phyloP scores from a whole-genome alignment of 2,888 invertebrate genomes.

The Idaea biselata region DNA sequence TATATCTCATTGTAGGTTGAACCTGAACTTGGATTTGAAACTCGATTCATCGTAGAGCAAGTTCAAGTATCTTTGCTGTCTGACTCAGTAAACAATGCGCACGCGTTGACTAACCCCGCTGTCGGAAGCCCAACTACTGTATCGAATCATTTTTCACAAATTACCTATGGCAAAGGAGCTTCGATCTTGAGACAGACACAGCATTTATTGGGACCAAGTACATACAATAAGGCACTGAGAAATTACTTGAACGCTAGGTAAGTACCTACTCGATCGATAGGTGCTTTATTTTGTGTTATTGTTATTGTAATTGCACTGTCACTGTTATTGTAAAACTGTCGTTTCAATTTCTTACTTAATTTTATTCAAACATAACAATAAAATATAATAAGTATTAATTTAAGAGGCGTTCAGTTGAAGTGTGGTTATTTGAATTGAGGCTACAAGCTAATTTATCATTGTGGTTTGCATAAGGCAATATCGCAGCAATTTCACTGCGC shows the following conservation, averaged over 20 bases:
- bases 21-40: constrained; percentile 55
- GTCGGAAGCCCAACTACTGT: constrained; percentile 82
- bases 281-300: too few relatives aligned
- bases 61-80: constrained; percentile 81
- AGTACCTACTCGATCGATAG: too few relatives aligned
- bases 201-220: constrained; percentile 76
- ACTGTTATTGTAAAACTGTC: too few relatives aligned
- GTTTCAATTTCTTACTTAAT: too few relatives aligned
- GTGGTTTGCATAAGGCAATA: too few relatives aligned
- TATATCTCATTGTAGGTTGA: constrained; percentile 43
- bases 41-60: constrained; percentile 84
- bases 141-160: constrained; percentile 82
- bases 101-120: constrained; percentile 78
- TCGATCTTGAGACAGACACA: constrained; percentile 84
- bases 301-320: too few relatives aligned
- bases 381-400: too few relatives aligned
- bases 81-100: constrained; percentile 79
- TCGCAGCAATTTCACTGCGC: too few relatives aligned
- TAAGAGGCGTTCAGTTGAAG: too few relatives aligned
- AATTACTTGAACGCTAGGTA: constrained; percentile 78
- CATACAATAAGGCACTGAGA: constrained; percentile 77
- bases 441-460: too few relatives aligned
- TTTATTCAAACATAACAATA: too few relatives aligned
- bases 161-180: constrained; percentile 85
- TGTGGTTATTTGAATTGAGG: too few relatives aligned